Evolutionary conservation across 2,888 invertebrate species (phyloP), one percentile per base, ranked within the genome.

Genomic region (Andricus curvator): DNA sequence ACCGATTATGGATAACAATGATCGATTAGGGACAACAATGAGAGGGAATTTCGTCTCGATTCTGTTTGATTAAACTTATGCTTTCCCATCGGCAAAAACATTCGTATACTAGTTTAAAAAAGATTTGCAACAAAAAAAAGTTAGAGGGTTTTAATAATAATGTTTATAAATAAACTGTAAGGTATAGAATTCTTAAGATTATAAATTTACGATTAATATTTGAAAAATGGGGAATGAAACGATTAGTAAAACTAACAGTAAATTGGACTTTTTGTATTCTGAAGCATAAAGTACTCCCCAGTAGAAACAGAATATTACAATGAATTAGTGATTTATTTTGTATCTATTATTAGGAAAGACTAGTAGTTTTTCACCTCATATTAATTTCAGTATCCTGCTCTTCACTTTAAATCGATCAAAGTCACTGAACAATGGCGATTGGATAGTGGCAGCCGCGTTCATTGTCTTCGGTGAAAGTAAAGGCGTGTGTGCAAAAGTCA

Each of bases 401-500:
- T 44, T 48, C 74, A 74, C 56, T 56, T 74, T 56, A 4, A 56
- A 74, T 74, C 51, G 74, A 74, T 51, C 74, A 51, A 70, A 51
- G 56, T 74, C 74, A 33, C 51, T 51, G 15, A 74, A 74, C 74
- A 74, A 74, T 56, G 11, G 51, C 33, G 51, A 25, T 70, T 29
- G 70, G 56, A 56, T 51, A 33, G 51, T 74, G 33, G 13, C 8
- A n/a, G 41, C n/a, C 74, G n/a, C 29, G 8, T 64, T 64, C 44
- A 77, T 77, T 62, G 44, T 65, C 70, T 80, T 79, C 68, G 84
- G 90, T 89, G 89, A 90, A 90, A 90, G 90, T 89, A 84, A 85
- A 82, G 80, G 83, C 78, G 84, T 81, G 81, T 84, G 81, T 82
- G 87, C 86, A 90, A 90, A 89, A 91, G 90, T 91, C 90, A 90